Conservation (phyloP, 2,797 vertebrate genomes). For the Acipenser ruthenus region DNA sequence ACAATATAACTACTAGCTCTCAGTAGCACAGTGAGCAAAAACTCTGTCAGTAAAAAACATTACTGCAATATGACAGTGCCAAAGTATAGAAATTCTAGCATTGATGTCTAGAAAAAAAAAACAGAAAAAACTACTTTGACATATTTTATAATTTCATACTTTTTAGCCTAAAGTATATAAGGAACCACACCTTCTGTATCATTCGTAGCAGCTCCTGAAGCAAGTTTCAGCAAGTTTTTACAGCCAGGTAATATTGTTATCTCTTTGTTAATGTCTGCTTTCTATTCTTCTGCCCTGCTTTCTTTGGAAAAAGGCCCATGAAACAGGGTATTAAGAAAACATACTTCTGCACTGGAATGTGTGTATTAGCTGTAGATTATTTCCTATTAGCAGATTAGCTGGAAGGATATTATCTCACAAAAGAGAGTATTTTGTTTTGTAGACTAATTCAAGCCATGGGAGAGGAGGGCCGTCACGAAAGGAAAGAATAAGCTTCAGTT, state of each 20-base stretch:
- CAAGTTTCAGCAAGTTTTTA: conserved; percentile 53
- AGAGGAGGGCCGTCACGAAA: conserved; percentile 67
- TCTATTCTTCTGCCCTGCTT: conserved; percentile 64
- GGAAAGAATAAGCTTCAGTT: conserved; percentile 75
- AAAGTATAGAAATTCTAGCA: too few species aligned
- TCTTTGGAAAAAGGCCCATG: conserved; percentile 67
- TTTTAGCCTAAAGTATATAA: neutral
- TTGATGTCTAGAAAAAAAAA: too few species aligned
- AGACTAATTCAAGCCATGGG: conserved; percentile 67
- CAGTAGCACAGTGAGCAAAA: too few species aligned
- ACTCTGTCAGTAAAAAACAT: too few species aligned
- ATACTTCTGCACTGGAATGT: conserved; percentile 70
- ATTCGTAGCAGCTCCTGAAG: conserved; percentile 40
- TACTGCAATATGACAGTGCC: too few species aligned
- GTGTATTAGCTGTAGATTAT: conserved; percentile 79
- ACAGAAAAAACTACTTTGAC: too few species aligned
- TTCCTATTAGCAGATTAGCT: conserved; percentile 82
- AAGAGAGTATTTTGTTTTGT: conserved; percentile 71
- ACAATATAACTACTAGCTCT: too few species aligned
- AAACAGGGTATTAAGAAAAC: conserved; percentile 76
- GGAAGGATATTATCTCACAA: conserved; percentile 66
- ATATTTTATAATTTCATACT: neutral
- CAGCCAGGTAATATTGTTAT: conserved; percentile 58
- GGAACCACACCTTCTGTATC: conserved; percentile 12
- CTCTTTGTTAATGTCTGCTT: conserved; percentile 67